Evolutionary conservation across 2,888 invertebrate species (phyloP), one percentile per base, ranked within the genome.

Genomic region (Plagodis pulveraria): DNA sequence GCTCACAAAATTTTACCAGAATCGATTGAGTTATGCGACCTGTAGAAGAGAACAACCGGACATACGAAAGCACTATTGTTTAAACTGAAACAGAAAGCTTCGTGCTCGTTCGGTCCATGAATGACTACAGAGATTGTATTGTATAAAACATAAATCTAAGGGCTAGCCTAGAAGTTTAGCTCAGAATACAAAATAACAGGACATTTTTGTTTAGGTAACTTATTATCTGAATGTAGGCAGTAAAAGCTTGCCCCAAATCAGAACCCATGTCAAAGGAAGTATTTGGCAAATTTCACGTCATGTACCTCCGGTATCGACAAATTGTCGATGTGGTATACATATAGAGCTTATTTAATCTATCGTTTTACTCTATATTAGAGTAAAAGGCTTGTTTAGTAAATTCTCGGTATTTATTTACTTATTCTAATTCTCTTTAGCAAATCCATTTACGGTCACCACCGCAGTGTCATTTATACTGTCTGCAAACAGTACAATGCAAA

Each of bases 261-360:
- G 42, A 46, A 59, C 59, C 59, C 52, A 49, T 42, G 48, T 56
- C 60, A 56, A 52, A 45, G 45, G 49, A 52, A 52, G 56, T 61
- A 61, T 61, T 61, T 52, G 56, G 45, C 52, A 61, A 61, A 61
- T 61, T 52, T 41, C 56, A 35, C 48, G 50, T 59, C 52, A 56
- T 52, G 52, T 61, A 48, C 35, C 11, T 33, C 10, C 52, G 56
- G 42, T 45, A 62, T 56, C 55, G 60, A 58, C 53, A 58, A 62
- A 58, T 60, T 56, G 62, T 57, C 55, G 56, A 62, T 59, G 52
- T 33, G 12, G 46, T 36, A 42, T 40, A 35, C 22, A 40, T 11
- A 8, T 8, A 40, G 35, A 12, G 10, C 35, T 10, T 5, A 7
- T 10, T 0, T 40, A 40, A 40, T 40, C 5, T 40, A 10, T 8